phyloP scores from a whole-genome alignment of 1,140 invertebrate genomes.

The Tachypleus tridentatus region DNA sequence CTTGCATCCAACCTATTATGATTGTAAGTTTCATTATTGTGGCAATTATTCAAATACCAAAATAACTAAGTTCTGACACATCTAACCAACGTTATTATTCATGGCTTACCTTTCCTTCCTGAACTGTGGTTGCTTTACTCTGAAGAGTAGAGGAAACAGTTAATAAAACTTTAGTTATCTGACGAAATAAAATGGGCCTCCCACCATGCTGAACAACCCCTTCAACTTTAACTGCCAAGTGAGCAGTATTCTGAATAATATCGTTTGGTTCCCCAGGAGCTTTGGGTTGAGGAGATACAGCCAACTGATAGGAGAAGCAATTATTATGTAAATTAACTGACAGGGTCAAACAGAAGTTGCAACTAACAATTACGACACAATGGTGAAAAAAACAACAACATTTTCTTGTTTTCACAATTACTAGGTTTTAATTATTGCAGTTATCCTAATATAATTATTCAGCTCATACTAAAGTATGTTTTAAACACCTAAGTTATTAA shows the following conservation, averaged over 20 bases:
- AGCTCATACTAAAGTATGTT: too few species aligned
- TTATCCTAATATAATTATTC: too few species aligned
- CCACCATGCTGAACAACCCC: constrained; percentile 60
- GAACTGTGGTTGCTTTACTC: constrained; percentile 31
- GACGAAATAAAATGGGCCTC: constrained; percentile 48
- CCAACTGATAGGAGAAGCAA: constrained; percentile 42
- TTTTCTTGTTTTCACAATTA: too few species aligned
- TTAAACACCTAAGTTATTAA: too few species aligned
- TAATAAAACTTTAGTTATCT: constrained; percentile 54
- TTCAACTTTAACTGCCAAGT: constrained; percentile 72
- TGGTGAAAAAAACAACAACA: too few species aligned
- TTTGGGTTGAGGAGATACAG: constrained; percentile 68
- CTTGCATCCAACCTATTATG: too few species aligned
- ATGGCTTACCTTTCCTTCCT: constrained; percentile 33
- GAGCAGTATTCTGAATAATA: constrained; percentile 56
- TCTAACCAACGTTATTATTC: too few species aligned
- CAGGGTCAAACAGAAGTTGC: background rate
- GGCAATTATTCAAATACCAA: too few species aligned
- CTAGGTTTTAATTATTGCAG: too few species aligned
- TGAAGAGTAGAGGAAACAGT: constrained; percentile 52
- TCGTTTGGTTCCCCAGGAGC: constrained; percentile 57
- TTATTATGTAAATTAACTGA: background rate
- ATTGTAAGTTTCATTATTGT: too few species aligned
- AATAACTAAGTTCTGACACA: too few species aligned
- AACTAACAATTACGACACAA: too few species aligned